phyloP scores from a whole-genome alignment of 2,888 invertebrate genomes.

The Tuberolachnus salignus region DNA sequence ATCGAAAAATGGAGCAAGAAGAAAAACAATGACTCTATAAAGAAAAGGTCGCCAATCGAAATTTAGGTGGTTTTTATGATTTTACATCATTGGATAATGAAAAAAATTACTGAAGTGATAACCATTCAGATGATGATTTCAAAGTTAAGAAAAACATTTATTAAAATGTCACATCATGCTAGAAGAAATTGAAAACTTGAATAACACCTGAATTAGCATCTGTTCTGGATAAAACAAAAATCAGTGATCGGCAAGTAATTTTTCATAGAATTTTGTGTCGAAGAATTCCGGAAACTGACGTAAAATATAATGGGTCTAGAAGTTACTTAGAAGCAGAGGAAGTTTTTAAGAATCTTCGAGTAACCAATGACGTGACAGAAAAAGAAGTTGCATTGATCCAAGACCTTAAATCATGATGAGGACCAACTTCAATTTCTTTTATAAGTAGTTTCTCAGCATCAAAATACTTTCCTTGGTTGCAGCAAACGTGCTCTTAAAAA shows the following conservation, averaged over 20 bases:
- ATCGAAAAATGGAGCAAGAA: neutral
- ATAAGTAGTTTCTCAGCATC: too few relatives aligned
- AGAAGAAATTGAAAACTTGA: slow-evolving; percentile 9
- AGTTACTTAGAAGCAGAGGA: too few relatives aligned
- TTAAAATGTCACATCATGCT: neutral
- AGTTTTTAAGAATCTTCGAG: too few relatives aligned
- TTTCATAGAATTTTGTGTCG: too few relatives aligned
- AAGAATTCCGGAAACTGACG: too few relatives aligned
- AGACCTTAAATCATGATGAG: too few relatives aligned
- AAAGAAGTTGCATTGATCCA: too few relatives aligned
- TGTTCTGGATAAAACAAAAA: neutral
- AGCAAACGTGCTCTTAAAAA: too few relatives aligned
- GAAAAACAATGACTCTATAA: neutral
- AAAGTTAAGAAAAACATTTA: slow-evolving; percentile 1
- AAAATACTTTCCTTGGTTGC: too few relatives aligned
- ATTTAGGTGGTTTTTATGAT: neutral
- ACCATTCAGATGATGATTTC: slow-evolving; percentile 1
- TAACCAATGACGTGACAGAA: too few relatives aligned
- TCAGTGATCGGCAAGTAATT: neutral
- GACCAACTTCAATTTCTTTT: too few relatives aligned
- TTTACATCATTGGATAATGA: slow-evolving; percentile 7
- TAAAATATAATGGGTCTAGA: too few relatives aligned
- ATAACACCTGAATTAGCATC: slow-evolving; percentile 6
- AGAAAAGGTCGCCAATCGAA: neutral
- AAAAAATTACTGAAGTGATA: neutral